Evolutionary conservation across 2,888 invertebrate species (phyloP).

Genomic region (Eledona agricola): DNA sequence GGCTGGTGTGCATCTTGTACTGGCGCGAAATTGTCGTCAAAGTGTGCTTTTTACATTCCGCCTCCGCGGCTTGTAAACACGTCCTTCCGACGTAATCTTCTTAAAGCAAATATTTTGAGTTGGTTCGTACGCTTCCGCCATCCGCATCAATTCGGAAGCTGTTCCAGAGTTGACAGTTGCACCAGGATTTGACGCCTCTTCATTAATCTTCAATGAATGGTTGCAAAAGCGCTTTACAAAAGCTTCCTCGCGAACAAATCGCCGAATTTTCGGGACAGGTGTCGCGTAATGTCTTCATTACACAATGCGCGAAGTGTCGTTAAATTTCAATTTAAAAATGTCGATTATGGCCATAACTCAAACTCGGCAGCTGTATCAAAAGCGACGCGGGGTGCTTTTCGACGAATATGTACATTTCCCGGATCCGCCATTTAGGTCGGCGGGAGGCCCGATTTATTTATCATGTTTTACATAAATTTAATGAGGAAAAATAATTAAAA

Average conservation of each 20-base stretch:
- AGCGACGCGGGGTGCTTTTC: too few relatives aligned
- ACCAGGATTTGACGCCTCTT: slow-evolving; percentile 27
- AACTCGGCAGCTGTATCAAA: slow-evolving; percentile 25
- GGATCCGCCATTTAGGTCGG: too few relatives aligned
- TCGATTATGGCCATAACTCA: slow-evolving; percentile 23
- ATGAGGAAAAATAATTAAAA: too few relatives aligned
- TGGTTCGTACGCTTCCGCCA: slow-evolving; percentile 30
- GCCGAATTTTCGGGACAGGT: background rate
- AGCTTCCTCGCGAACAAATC: slow-evolving; percentile 1
- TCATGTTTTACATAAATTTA: too few relatives aligned
- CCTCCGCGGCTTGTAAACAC: slow-evolving; percentile 27
- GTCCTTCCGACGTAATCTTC: slow-evolving; percentile 30
- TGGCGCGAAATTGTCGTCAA: slow-evolving; percentile 29
- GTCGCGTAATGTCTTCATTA: too few relatives aligned
- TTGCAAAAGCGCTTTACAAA: slow-evolving; percentile 6
- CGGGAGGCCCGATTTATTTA: too few relatives aligned
- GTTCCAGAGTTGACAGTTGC: slow-evolving; percentile 27
- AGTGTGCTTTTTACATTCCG: too few relatives aligned
- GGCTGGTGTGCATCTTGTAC: slow-evolving; percentile 35
- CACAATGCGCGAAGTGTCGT: too few relatives aligned
- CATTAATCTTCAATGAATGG: slow-evolving; percentile 28
- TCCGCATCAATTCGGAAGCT: slow-evolving; percentile 26
- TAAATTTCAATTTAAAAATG: slow-evolving; percentile 31
- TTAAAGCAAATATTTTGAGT: slow-evolving; percentile 36
- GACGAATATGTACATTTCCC: too few relatives aligned